Evolutionary conservation across 2,888 invertebrate species (phyloP), one percentile per base, ranked within the genome.

Genomic region (Drosophila lacicola): DNA sequence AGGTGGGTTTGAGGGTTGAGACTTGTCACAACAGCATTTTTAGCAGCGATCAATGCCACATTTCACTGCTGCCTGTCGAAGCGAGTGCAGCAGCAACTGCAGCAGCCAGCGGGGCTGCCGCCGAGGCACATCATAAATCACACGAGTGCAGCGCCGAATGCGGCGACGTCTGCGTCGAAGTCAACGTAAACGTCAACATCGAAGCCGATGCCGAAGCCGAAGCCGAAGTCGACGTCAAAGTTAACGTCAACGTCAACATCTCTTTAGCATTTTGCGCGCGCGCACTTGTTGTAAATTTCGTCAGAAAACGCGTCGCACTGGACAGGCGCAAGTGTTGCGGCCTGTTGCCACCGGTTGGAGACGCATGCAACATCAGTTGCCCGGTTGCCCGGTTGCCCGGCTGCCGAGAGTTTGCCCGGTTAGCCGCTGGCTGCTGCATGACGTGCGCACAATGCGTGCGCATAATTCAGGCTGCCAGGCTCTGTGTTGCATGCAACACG

Each of bases 381-480:
- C 51, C 39, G 34, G 39, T 53, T 56, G 54, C 64, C 34, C 17
- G 17, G 42, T 46, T 45, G 39, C 50, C 51, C 39, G 39, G 39
- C 56, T 56, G 54, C 64, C 34, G 14, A 29, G 42, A 29, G 29
- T 29, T 51, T 63, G 66, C 55, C 33, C 46, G 57, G 64, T 65
- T 6, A 25, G 2, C 57, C 37, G 66, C 56, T 66, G 37, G 69
- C 45, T 61, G 78, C 61, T 67, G 57, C 80, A 86, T 89, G 86
- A 86, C 88, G 86, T 83, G 90, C 87, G 89, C 79, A 86, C 86
- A 86, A 86, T 86, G 86, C 86, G 90, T 88, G 86, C 88, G 90
- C 90, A 86, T 86, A 86, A 86, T 88, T 86, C 88, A 86, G 84
- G 65, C 69, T 80, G 88, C 66, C 60, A 51, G 57, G 36, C 78